phyloP scores from a whole-genome alignment of 1,140 invertebrate species.

The Leptinotarsa undecemlineata region DNA sequence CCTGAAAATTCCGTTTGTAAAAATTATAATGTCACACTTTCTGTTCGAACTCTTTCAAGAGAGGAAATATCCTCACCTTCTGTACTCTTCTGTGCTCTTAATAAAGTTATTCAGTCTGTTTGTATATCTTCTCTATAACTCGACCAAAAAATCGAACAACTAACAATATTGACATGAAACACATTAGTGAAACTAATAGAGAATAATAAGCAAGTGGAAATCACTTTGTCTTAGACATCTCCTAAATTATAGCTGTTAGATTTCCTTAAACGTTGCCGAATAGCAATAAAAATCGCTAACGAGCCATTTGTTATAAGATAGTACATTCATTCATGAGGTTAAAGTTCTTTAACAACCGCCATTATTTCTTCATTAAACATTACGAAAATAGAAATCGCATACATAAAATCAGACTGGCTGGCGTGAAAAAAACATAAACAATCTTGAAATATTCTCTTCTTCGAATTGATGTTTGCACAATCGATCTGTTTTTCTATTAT shows the following conservation, averaged over 20 bases:
- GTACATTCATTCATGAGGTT: slow-evolving; percentile 2
- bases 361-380: slow-evolving; percentile 4
- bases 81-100: no score
- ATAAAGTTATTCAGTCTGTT: no score
- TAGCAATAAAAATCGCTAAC: background rate
- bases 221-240: background rate
- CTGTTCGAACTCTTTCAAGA: no score
- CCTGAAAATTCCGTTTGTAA: no score
- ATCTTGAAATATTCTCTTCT: background rate
- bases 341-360: background rate
- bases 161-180: no score
- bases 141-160: no score
- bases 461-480: background rate
- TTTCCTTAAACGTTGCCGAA: slow-evolving; percentile 5
- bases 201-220: background rate
- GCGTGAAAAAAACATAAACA: slow-evolving; percentile 6
- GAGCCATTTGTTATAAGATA: background rate
- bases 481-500: background rate
- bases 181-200: background rate
- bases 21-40: no score
- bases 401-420: background rate
- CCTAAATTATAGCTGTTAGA: background rate
- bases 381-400: slow-evolving; percentile 6
- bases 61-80: no score
- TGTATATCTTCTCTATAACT: no score